Conservation (phyloP, 2,113 vertebrate genomes). For the Etheostoma cragini region DNA sequence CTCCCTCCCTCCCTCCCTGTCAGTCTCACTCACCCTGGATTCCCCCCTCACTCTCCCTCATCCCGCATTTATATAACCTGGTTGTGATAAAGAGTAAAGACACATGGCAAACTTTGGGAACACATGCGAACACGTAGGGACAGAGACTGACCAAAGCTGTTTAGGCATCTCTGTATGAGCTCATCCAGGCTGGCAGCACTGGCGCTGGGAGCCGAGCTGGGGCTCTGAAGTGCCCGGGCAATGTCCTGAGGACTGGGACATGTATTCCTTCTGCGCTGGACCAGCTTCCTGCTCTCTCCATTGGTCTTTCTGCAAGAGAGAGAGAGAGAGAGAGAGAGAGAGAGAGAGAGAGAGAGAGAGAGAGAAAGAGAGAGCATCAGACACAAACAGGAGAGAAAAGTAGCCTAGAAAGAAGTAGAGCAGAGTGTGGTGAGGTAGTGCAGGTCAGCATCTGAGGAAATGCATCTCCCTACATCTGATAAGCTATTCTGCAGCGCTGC, state of each 20-base stretch:
- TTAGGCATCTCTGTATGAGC: slow-evolving; percentile 89
- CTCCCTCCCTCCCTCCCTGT: slow-evolving; percentile 25
- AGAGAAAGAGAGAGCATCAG: not conserved
- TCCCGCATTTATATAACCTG: slow-evolving; percentile 73
- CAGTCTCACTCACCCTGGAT: slow-evolving; percentile 46
- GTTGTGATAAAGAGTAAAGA: slow-evolving; percentile 49
- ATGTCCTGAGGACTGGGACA: slow-evolving; percentile 92
- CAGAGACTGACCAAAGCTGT: slow-evolving; percentile 86
- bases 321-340: not conserved
- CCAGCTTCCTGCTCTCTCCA: slow-evolving; percentile 74
- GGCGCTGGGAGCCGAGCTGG: slow-evolving; percentile 76
- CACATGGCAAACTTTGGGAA: slow-evolving; percentile 55
- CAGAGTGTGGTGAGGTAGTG: slow-evolving; percentile 45
- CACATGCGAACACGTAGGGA: slow-evolving; percentile 24
- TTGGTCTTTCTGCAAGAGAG: slow-evolving; percentile 78
- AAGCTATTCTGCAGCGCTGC: slow-evolving; percentile 41
- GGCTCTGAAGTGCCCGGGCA: slow-evolving; percentile 86
- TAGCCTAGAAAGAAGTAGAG: slow-evolving; percentile 53
- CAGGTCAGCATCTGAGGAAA: slow-evolving; percentile 59
- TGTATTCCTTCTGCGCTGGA: slow-evolving; percentile 88
- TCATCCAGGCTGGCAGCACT: slow-evolving; percentile 89
- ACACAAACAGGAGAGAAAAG: slow-evolving; percentile 6
- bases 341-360: not conserved
- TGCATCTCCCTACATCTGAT: slow-evolving; percentile 61
- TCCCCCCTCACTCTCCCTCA: slow-evolving; percentile 27